Conservation (phyloP, 2,113 vertebrate genomes). For the Lasiurus cinereus region DNA sequence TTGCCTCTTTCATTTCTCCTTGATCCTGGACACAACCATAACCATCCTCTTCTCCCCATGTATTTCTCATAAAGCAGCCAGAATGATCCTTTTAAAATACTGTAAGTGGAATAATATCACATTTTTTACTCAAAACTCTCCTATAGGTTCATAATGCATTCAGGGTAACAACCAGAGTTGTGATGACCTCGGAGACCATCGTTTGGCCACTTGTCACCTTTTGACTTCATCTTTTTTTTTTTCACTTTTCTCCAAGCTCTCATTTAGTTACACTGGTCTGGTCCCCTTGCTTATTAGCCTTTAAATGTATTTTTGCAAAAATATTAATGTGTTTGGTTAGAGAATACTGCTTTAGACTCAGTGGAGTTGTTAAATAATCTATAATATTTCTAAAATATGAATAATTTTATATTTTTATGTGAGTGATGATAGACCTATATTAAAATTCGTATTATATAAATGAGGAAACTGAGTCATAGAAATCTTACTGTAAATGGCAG, state of each 20-base stretch:
- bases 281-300: slow-evolving; percentile 1
- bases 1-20: slow-evolving; percentile 45
- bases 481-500: not conserved
- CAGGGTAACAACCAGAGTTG: not conserved
- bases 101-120: not conserved
- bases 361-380: not conserved
- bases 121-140: slow-evolving; percentile 22
- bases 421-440: not conserved
- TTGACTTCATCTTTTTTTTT: not conserved
- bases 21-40: not conserved
- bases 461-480: slow-evolving; percentile 15
- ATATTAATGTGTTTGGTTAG: not conserved
- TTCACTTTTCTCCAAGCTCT: not conserved
- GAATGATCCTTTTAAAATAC: not conserved
- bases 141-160: not conserved
- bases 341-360: not conserved
- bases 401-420: not conserved
- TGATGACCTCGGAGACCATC: not conserved
- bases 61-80: not conserved
- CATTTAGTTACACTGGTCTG: not conserved
- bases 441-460: slow-evolving; percentile 40
- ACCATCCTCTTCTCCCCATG: not conserved
- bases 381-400: slow-evolving; percentile 11
- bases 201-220: not conserved
- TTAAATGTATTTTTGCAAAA: not conserved